Conservation (phyloP, 1,140 invertebrate species). For the Drosophila albomicans region DNA sequence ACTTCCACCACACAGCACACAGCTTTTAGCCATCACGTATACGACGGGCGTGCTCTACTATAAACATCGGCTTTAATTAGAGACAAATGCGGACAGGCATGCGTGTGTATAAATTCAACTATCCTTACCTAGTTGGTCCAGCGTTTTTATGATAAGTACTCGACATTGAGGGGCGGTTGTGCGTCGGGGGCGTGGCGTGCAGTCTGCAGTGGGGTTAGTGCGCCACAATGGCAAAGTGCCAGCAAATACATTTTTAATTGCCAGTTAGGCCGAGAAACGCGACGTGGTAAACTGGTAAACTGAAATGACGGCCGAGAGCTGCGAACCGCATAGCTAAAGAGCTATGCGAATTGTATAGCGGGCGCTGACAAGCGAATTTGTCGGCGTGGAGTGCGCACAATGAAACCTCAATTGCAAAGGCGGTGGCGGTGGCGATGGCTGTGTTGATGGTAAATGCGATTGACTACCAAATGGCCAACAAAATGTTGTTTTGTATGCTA, state of each 20-base stretch:
- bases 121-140: not conserved
- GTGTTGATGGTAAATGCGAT: constrained; percentile 45
- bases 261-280: constrained; percentile 45
- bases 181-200: not conserved
- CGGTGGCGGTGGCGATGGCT: not conserved
- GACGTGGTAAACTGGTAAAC: constrained; percentile 47
- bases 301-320: constrained; percentile 68
- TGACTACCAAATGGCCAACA: constrained; percentile 73
- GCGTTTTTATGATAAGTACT: not conserved
- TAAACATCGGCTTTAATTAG: constrained; percentile 17
- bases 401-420: constrained; percentile 40
- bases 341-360: constrained; percentile 18
- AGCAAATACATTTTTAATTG: constrained; percentile 74
- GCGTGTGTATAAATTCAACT: constrained; percentile 3
- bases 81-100: constrained; percentile 11
- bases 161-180: not conserved
- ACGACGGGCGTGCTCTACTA: constrained; percentile 30
- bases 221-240: constrained; percentile 62
- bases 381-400: constrained; percentile 37
- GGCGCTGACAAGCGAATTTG: constrained; percentile 66
- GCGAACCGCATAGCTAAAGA: constrained; percentile 30
- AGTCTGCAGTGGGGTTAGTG: constrained; percentile 20
- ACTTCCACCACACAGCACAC: not conserved
- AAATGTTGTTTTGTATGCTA: constrained; percentile 41
- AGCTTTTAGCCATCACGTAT: constrained; percentile 41